Base-by-base conservation (phyloP, 2,888 invertebrate species). In the Ectobius pallidus region DNA sequence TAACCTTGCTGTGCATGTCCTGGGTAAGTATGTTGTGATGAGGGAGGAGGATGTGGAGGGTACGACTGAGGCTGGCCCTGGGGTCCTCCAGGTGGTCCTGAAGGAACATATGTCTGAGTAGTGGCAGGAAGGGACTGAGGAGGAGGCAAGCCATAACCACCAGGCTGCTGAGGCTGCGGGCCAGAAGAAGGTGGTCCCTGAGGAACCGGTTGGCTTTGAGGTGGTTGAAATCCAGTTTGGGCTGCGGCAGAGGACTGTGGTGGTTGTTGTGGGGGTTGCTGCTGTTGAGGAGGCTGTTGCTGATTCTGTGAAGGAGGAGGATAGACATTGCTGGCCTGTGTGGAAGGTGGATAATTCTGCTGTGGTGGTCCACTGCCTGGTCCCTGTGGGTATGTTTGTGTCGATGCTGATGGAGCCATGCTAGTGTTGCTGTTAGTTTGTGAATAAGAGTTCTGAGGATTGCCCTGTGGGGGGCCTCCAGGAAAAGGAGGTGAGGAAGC, bases 361-460 rank as follows among this genome's bases (percentile, higher is more conserved):
- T 73, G 71, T 16, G 75, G 72, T 18, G 75, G 75, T 11, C 52
- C 70, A 62, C 71, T 68, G 27, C 72, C 61, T 20, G 75, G 76
- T 11, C 87, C 88, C n/a, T 90, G 87, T 0, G 89, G 88, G 81
- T 89, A 90, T 30, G 89, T 89, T 74, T 85, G 85, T 1, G 84
- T 84, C 0, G 85, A 84, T 14, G 85, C 84, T 0, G 84, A 84
- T 11, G 85, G 84, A 16, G 84, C 84, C 73, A 82, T 82, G 3
- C 83, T 82, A 9, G 78, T 83, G 27, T 65, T 34, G 1, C 65
- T 68, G 7, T 49, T 65, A 16, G 74, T 72, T 74, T 84, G 84
- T 42, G 83, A 81, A 55, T 79, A 79, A 7, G 78, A 63, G 34
- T 75, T 77, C 44, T 77, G 77, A 4, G 77, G 77, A 70, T 74